These are phyloP conservation scores for honey bee (Apis mellifera) DNA, from an alignment of 1,140 invertebrate species.

Conservation along the genomic window Amel_HAv3.1 CM009932.2:15277001-15277500, in stretches of 20 bases:
- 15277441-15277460: constrained; percentile 24
- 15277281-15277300: not conserved
- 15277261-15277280: constrained; percentile 48
- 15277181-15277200: not conserved
- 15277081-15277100: not conserved
- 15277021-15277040: not conserved
- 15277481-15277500: not conserved
- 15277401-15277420: constrained; percentile 62
- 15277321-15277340: constrained; percentile 60
- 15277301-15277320: not conserved
- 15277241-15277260: constrained; percentile 71
- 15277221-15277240: constrained; percentile 68
- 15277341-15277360: constrained; percentile 71
- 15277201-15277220: constrained; percentile 59
- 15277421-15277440: constrained; percentile 55
- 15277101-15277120: constrained; percentile 3
- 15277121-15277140: not conserved
- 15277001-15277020: not conserved
- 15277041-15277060: not conserved
- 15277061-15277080: not conserved
- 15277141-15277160: not conserved
- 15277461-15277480: not conserved
- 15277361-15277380: constrained; percentile 65
- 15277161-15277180: not conserved
- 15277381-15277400: constrained; percentile 67